Evolutionary conservation across 2,113 vertebrate species (phyloP), one percentile per base, ranked within the genome.

Genomic region (Aythya baeri): DNA sequence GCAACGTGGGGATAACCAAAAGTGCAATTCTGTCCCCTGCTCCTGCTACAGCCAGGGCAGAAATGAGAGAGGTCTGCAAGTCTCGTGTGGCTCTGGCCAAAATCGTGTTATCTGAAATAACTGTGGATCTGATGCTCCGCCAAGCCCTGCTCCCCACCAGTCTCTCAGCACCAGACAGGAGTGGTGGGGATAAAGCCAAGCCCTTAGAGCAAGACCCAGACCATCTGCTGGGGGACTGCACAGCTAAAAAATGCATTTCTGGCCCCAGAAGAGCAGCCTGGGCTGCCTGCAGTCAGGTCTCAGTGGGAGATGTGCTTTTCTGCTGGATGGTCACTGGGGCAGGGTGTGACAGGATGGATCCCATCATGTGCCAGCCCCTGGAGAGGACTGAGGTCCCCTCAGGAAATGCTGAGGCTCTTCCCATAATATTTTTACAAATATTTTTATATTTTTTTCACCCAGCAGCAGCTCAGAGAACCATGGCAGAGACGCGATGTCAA

Each of bases 41-140:
- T 61, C 17, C 79, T 55, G 29, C 46, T 72, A 13, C 58, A 27
- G 49, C n/a, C 0, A 0, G 26, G 34, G 54, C 38, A 43, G 29
- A 87, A 84, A 81, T 82, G 94, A 72, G 77, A 93, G 89, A 92
- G 71, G 66, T 75, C 74, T 89, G 84, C 46, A 92, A 74, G 32
- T 46, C 65, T 91, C 32, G 2, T 6, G 13, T 86, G 80, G 59
- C 44, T 86, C 76, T 54, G 62, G 67, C 79, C 75, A 73, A 70
- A 88, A 73, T 86, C 83, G 6, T 7, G 34, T 34, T 34, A 34
- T 34, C 34, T 34, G 34, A 34, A 34, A 34, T 34, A 34, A 34
- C 34, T 34, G 34, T 34, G 34, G 34, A 34, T 34, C 34, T 7
- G 81, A 91, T 75, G 41, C 76, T 46, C 26, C 49, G 73, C 83